Conservation (phyloP, 1,140 invertebrate genomes). For the Sminthurides bifidus region DNA sequence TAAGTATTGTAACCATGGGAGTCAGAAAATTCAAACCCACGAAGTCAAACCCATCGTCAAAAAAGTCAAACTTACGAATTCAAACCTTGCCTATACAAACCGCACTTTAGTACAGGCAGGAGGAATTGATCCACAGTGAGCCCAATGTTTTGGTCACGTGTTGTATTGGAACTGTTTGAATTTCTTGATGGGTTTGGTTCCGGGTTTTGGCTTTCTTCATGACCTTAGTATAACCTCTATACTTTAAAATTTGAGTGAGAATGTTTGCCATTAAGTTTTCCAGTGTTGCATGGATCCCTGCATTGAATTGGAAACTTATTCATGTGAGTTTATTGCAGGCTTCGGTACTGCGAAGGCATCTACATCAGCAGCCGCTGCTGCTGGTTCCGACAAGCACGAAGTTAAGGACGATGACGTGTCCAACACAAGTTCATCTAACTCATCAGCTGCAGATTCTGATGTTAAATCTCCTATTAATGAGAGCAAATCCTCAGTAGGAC, state of each 20-base stretch:
- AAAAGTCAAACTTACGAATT: not conserved
- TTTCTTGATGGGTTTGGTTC: conserved; percentile 10
- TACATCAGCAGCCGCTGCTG: not conserved
- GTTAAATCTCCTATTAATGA: too few species aligned
- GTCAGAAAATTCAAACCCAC: not conserved
- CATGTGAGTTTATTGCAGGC: not conserved
- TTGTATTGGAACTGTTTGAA: not conserved
- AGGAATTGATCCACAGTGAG: not conserved
- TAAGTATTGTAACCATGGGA: not conserved
- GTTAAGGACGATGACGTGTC: too few species aligned
- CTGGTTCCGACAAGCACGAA: too few species aligned
- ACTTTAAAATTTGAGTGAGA: not conserved
- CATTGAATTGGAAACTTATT: too few species aligned
- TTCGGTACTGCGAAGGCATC: not conserved
- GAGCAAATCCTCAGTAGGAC: too few species aligned
- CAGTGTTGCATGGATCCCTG: too few species aligned
- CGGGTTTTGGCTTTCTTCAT: not conserved
- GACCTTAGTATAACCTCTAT: not conserved
- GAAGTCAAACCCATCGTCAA: not conserved
- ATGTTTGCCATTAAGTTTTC: too few species aligned
- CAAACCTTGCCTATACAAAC: not conserved
- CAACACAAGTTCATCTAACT: not conserved
- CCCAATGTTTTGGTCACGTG: not conserved
- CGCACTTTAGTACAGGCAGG: not conserved
- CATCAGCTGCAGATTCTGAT: too few species aligned